Evolutionary conservation across 2,113 vertebrate genomes (phyloP), one percentile per base, ranked within the genome.

Genomic region (Calypte anna): DNA sequence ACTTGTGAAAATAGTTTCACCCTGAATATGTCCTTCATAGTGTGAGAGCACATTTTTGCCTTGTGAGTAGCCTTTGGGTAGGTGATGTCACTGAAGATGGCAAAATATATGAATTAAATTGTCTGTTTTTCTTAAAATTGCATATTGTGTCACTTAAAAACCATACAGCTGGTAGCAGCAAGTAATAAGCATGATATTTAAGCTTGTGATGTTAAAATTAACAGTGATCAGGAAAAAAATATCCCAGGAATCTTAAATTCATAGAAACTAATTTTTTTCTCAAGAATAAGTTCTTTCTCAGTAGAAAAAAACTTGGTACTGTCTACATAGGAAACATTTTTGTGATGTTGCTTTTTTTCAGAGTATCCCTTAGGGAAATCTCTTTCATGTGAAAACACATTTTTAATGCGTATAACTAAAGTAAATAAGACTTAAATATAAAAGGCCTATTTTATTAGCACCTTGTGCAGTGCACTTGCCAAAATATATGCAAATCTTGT

Each of bases 401-500:
- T 96, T 95, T 88, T 96, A 97, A 91, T 76, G 93, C 89, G n/a
- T 66, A 67, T 63, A 88, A 85, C 94, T 91, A 67, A 74, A 96
- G 68, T 84, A 97, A 97, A 97, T 86, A 96, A 96, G 94, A 70
- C 64, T 94, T 44, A 86, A 74, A 95, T 82, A 97, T 97, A 98
- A 97, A 98, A 97, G 93, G 70, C 90, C 84, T 96, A 96, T 97
- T 97, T 97, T 97, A 85, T 95, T 96, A 91, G 95, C 95, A 97
- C 96, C 92, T 96, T 97, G 96, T 96, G 94, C 94, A 95, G 86
- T 82, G 75, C 53, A 92, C 75, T 97, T 97, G 97, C 97, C 96
- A 97, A 97, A 97, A 97, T 96, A 86, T 94, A 97, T 98, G 97
- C 96, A 97, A 97, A 97, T 98, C 94, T 97, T 97, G 94, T 97